Base-by-base conservation (phyloP, 1,140 invertebrate genomes). In the Sinella curviseta region DNA sequence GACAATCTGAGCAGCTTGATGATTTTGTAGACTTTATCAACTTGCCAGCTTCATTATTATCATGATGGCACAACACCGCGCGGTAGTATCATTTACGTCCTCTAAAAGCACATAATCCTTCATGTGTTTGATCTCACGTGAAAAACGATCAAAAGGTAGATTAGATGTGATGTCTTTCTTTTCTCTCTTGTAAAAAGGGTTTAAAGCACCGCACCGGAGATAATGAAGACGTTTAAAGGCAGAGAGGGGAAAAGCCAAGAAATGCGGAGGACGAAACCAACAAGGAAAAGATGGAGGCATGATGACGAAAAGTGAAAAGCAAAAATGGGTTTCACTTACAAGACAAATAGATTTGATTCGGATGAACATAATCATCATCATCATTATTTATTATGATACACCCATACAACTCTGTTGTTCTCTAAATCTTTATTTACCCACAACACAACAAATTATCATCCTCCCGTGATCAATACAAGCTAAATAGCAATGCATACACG, bases 31-130 rank as follows among this genome's bases (percentile, higher is more conserved):
- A 48, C 20, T n/a, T n/a, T n/a, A n/a, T n/a, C 20, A 48, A 48
- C 39, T 12, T 12, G 20, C 39, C 39, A 12, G 39, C n/a, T n/a
- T n/a, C n/a, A n/a, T n/a, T n/a, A n/a, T n/a, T n/a, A n/a, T n/a
- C n/a, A 60, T 4, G n/a, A n/a, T 17, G 24, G 55, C n/a, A 17
- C 24, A 24, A 8, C 17, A 48, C 17, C 17, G 55, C 8, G 14
- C 55, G 3, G 4, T 60, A 12, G 24, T 70, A 33, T 70, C 65
- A 31, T 70, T 14, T 30, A 33, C 12, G 30, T 26, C 57, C 24
- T 70, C 65, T 70, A 70, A 70, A 17, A 33, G 65, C 2, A 3
- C 8, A n/a, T 70, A 70, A 70, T 70, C 65, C 65, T 70, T 70
- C 31, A 70, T 12, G 26, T 17, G 65, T 70, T 70, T 70, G 28